Evolutionary conservation across 1,140 invertebrate species (phyloP), one percentile per base, ranked within the genome.

Genomic region (Myzus persicae): DNA sequence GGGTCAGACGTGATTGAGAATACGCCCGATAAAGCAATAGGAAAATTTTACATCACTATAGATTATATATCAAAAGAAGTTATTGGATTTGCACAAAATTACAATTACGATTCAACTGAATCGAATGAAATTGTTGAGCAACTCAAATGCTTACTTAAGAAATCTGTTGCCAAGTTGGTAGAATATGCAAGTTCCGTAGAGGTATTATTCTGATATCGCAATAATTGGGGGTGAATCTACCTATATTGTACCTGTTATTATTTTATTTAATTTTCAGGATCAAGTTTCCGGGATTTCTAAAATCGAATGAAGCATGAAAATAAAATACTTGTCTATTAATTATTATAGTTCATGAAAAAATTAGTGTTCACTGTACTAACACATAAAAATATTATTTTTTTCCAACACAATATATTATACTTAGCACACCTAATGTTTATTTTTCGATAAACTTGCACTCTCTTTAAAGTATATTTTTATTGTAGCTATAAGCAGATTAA

Each of bases 191-290:
- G 7, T 48, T 88, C 87, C 7, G 31, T 88, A 2, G n/a, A 88
- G 87, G 87, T 88, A 88, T 22, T 46, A 76, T n/a, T n/a, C 31
- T 76, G 5, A 18, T 76, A 24, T 51, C 48, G 14, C 22, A 42
- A 42, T 85, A n/a, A 14, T 85, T 42, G 22, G 22, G 40, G 22
- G 9, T 85, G 26, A 85, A 44, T 18, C 14, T 76, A 76, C 4
- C 14, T 76, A 5, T 76, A 76, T n/a, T 76, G 31, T 31, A 44
- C 42, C 42, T 9, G 44, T 11, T 82, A n/a, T 85, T 42, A 31
- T 88, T 42, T 36, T 46, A 36, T 48, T 88, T 36, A 38, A 22
- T 48, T 88, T 88, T 88, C n/a, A 88, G 87, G 87, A 88, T 88
- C 87, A 88, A 88, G 46, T 88, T 88, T 36, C 44, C 7, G 87